These are phyloP conservation scores for Ophioninae sp. DNA, from an alignment of 2,888 invertebrate genomes.

Conservation along the genomic window DNA sequence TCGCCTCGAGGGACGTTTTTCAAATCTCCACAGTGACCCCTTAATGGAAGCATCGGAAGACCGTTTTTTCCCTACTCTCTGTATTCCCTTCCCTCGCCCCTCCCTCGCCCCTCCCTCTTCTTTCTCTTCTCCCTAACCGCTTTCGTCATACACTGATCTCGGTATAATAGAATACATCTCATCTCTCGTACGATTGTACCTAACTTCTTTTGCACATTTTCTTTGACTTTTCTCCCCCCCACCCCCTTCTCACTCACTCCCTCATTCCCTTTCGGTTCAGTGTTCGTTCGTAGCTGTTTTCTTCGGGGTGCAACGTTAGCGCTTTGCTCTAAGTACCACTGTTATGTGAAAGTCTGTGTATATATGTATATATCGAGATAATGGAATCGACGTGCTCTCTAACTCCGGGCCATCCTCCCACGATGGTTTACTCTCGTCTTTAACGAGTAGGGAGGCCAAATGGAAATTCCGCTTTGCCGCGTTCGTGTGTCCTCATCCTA, in stretches of 20 bases:
- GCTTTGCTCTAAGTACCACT: slow-evolving; percentile 43
- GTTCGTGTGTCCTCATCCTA: slow-evolving; percentile 24
- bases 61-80: not conserved
- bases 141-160: slow-evolving; percentile 56
- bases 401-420: slow-evolving; percentile 33
- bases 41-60: slow-evolving; percentile 48
- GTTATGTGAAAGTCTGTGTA: slow-evolving; percentile 25
- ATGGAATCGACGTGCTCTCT: slow-evolving; percentile 68
- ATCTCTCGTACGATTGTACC: slow-evolving; percentile 42
- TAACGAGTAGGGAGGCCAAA: slow-evolving; percentile 65
- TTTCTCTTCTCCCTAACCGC: slow-evolving; percentile 35
- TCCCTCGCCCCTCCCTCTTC: not conserved
- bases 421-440: slow-evolving; percentile 67
- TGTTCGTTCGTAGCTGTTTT: slow-evolving; percentile 46
- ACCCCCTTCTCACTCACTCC: slow-evolving; percentile 21
- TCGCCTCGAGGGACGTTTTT: too few relatives aligned
- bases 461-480: slow-evolving; percentile 67
- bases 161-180: slow-evolving; percentile 65
- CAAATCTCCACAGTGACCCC: not conserved
- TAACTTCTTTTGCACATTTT: slow-evolving; percentile 41
- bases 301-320: slow-evolving; percentile 47
- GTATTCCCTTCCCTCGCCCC: too few relatives aligned
- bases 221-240: slow-evolving; percentile 31
- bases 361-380: slow-evolving; percentile 55
- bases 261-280: not conserved